Percentiles rank a stretch among this genome's conserved stretches.
These are phyloP conservation scores for Antheraea assamensis DNA, from an alignment of 2,888 invertebrate species.

Conservation along the genomic window DNA sequence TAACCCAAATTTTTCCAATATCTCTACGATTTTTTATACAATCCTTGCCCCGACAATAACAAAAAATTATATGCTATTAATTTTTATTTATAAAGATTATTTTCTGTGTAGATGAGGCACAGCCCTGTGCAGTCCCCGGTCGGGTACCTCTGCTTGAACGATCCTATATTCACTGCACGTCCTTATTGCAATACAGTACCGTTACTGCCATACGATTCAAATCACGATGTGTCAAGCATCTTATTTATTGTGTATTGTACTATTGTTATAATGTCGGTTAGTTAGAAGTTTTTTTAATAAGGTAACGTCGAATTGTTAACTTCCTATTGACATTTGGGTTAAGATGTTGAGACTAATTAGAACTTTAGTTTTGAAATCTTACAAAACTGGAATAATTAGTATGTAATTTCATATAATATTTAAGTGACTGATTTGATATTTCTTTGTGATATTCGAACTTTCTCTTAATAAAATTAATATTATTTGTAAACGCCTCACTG, in stretches of 20 bases:
- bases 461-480: too few species aligned
- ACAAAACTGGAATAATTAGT: background rate
- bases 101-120: background rate
- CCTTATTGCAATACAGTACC: conserved; percentile 12
- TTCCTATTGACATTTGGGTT: background rate
- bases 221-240: conserved; percentile 15
- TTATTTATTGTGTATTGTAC: conserved; percentile 12
- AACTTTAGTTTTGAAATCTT: background rate
- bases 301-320: conserved; percentile 11
- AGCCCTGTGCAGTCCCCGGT: conserved; percentile 1
- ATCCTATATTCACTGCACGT: conserved; percentile 13
- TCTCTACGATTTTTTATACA: too few species aligned
- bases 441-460: too few species aligned
- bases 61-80: too few species aligned
- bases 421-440: background rate
- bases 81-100: background rate
- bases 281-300: background rate
- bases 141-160: conserved; percentile 3
- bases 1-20: too few species aligned
- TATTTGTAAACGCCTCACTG: too few species aligned
- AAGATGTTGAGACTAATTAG: background rate
- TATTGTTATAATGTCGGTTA: conserved; percentile 10
- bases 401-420: background rate
- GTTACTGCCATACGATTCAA: conserved; percentile 13
- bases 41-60: too few species aligned